Conservation (phyloP, 2,888 invertebrate genomes). For the Anticlea derivata region DNA sequence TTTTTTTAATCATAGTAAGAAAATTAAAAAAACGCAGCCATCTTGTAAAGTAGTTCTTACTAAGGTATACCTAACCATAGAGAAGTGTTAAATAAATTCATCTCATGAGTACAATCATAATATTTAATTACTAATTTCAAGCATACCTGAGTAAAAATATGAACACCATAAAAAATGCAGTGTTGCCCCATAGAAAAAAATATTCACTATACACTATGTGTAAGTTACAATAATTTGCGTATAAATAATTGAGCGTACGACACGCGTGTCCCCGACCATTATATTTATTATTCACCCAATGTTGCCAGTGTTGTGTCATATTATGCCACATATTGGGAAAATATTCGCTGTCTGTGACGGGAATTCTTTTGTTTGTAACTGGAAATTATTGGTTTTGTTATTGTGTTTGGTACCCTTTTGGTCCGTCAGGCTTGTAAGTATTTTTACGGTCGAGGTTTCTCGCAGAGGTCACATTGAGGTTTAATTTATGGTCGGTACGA, state of each 20-base stretch:
- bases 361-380: slow-evolving; percentile 54
- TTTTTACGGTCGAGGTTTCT: slow-evolving; percentile 23
- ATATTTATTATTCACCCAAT: slow-evolving; percentile 78
- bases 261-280: slow-evolving; percentile 61
- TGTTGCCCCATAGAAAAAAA: slow-evolving; percentile 16
- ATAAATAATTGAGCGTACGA: slow-evolving; percentile 78
- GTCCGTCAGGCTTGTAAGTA: slow-evolving; percentile 20
- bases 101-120: too few species aligned
- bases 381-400: slow-evolving; percentile 38
- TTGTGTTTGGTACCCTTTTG: slow-evolving; percentile 34
- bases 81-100: too few species aligned
- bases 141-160: too few species aligned
- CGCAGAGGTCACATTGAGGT: slow-evolving; percentile 6
- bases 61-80: too few species aligned
- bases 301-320: slow-evolving; percentile 79
- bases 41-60: too few species aligned
- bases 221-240: slow-evolving; percentile 72
- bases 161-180: slow-evolving; percentile 16
- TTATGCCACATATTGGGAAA: slow-evolving; percentile 76
- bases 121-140: too few species aligned
- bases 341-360: slow-evolving; percentile 72
- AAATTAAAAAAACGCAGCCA: too few species aligned
- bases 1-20: too few species aligned
- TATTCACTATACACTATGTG: slow-evolving; percentile 40
- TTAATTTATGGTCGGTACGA: slow-evolving; percentile 15